Evolutionary conservation across 2,888 invertebrate genomes (phyloP), one percentile per base, ranked within the genome.

Genomic region (Gastrophysa polygoni): DNA sequence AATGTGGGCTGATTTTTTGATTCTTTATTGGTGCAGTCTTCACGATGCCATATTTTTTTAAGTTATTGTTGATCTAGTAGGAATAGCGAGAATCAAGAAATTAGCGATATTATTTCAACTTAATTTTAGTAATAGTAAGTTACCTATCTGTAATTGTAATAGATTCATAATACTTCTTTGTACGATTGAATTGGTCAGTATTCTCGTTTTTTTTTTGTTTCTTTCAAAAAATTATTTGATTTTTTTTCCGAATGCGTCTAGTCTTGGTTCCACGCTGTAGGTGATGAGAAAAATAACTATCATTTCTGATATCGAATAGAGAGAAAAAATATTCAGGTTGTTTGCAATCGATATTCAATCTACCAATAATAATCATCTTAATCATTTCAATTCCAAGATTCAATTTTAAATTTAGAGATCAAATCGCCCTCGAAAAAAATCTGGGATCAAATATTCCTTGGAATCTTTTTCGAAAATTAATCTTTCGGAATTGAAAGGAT

Each of bases 111-210:
- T n/a, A n/a, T 34, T 46, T 56, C n/a, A 47, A 57, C 46, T 63
- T 66, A 59, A 57, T 61, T 63, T 56, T 48, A 47, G 59, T 59
- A 67, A 52, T 34, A 62, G 56, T 68, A 64, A 70, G 70, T 70
- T 70, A 70, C 67, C 70, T 67, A 62, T 69, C 66, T n/a, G n/a
- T n/a, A n/a, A n/a, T n/a, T n/a, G n/a, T n/a, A n/a, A n/a, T n/a
- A n/a, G n/a, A 65, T 61, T 61, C 66, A 64, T 60, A 60, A 61
- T 21, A 28, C 54, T 60, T 63, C 56, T 61, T 57, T 61, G 46
- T 48, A 51, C 51, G 54, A 14, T 67, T 64, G 52, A 66, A 63
- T 63, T 62, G 70, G 70, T 68, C 70, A 70, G 70, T 70, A 70
- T 70, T 70, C 68, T 58, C 56, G 32, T 17, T 14, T 60, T 57